Evolutionary conservation across 1,140 invertebrate genomes (phyloP), one percentile per base, ranked within the genome.

Genomic region (Caenorhabditis brenneri): DNA sequence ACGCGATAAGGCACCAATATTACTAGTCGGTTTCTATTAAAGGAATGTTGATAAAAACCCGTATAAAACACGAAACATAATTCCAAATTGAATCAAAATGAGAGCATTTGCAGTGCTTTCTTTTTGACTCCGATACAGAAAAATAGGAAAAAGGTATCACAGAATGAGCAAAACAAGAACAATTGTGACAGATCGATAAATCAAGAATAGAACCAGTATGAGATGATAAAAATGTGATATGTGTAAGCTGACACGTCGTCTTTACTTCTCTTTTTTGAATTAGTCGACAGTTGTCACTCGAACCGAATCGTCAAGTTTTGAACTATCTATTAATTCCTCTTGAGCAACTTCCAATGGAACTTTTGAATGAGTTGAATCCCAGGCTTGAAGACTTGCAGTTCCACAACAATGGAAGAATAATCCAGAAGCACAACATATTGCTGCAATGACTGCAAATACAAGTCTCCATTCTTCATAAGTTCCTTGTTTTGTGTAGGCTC

Each of bases 381-480:
- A 74, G 46, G 42, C 22, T 74, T 74, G 65, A 12, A 74, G 33
- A 24, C 65, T 74, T 22, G 36, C 65, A 36, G 85, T 87, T 31
- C 85, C 85, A 33, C 49, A 86, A n/a, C 87, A 74, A 58, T 86
- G 85, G 85, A 86, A 86, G 55, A 86, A 80, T 4, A 86, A 22
- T 78, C 85, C 85, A 16, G 85, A 86, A 10, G 51, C 24, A 7
- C 60, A 33, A 31, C 80, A 84, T 5, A 86, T 81, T 2, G 29
- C 69, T 22, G 55, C 29, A 5, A 86, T 86, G 22, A 42, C 27
- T 19, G n/a, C 33, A 27, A 81, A 86, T 16, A 86, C 79, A 12
- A 53, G 0, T 24, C 27, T 19, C 85, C 85, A 86, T 48, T 86
- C 85, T 10, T 24, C 36, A n/a, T 39, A 12, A 10, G 49, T 46